Evolutionary conservation across 92 coral and sea anemone genomes (phyloP).

Genomic region (Ricordea florida): DNA sequence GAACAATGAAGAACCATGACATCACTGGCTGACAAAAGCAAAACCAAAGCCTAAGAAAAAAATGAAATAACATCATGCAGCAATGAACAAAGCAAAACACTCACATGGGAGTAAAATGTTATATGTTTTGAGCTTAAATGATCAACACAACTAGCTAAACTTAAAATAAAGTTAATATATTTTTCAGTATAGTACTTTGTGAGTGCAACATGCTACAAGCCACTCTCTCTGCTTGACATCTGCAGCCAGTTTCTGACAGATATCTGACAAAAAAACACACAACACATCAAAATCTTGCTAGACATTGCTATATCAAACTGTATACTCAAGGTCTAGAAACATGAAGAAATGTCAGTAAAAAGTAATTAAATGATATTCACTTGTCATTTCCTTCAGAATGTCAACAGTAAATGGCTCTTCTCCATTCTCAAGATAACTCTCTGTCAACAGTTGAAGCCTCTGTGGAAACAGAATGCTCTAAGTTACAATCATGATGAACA

Average conservation of each 20-base stretch:
- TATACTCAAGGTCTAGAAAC: neutral
- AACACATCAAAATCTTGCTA: neutral
- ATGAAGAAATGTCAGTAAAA: too few species aligned
- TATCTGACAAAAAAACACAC: constrained; percentile 50
- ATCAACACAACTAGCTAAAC: too few species aligned
- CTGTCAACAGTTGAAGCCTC: constrained; percentile 89
- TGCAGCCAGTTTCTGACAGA: constrained; percentile 94
- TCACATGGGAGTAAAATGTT: neutral
- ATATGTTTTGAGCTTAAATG: neutral
- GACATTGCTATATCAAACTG: neutral
- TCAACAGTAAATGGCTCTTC: constrained; percentile 96
- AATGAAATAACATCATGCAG: neutral
- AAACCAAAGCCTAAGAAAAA: constrained; percentile 77
- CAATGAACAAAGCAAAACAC: neutral
- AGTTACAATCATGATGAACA: neutral
- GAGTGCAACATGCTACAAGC: constrained; percentile 97
- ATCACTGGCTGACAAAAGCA: constrained; percentile 89
- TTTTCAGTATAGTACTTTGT: constrained; percentile 79
- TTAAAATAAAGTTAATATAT: too few species aligned
- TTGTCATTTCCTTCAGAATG: constrained; percentile 96
- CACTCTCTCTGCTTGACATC: constrained; percentile 97
- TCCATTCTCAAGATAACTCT: constrained; percentile 89
- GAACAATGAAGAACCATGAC: constrained; percentile 96
- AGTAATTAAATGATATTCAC: constrained; percentile 37
- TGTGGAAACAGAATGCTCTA: constrained; percentile 2